Percentiles rank a stretch among this genome's conserved stretches.
Conservation (phyloP, 2,113 vertebrate genomes). For the Planiliza haematocheilus region DNA sequence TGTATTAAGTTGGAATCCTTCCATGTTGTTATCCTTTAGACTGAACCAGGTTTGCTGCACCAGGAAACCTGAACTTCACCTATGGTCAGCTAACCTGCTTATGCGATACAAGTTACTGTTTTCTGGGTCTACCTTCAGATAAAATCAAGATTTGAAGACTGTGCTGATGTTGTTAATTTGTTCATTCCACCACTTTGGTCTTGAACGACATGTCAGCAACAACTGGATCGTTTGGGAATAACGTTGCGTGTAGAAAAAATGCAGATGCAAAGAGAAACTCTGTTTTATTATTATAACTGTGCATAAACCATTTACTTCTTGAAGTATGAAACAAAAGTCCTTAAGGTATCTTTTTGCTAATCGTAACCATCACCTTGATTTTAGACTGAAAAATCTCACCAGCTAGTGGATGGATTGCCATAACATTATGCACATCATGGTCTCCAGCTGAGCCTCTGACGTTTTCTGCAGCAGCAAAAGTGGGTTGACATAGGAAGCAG, state of each 20-base stretch:
- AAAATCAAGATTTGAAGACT: no score
- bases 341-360: no score
- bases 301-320: no score
- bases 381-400: not conserved
- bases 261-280: not conserved
- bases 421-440: not conserved
- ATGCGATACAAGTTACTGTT: not conserved
- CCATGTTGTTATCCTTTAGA: no score
- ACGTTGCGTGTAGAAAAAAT: not conserved
- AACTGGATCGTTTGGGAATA: not conserved
- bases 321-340: no score
- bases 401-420: not conserved
- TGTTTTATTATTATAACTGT: not conserved
- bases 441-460: not conserved
- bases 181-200: no score
- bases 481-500: not conserved
- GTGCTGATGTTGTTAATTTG: no score
- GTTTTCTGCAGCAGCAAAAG: not conserved
- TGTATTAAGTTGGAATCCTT: no score
- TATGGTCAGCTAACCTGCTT: not conserved
- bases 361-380: no score
- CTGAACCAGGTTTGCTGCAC: not conserved
- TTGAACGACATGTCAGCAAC: not conserved
- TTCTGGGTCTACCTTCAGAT: not conserved
- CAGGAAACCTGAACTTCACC: not conserved